Conservation (phyloP, 2,797 vertebrate species). For the Hippocampus kuda region DNA sequence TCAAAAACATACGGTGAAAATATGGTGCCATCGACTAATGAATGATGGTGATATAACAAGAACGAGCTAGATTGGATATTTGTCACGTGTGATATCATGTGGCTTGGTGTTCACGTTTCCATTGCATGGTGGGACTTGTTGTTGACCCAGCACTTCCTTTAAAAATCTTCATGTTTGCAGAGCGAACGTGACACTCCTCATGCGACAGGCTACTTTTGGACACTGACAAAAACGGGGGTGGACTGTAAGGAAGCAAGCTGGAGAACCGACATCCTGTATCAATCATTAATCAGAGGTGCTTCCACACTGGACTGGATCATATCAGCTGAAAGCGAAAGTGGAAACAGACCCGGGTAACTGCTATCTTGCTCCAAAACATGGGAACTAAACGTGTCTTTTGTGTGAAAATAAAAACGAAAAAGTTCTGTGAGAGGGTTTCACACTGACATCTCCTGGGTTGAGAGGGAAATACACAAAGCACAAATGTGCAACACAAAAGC, state of each 20-base stretch:
- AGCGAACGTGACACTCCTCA: slow-evolving; percentile 19
- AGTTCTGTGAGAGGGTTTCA: slow-evolving; percentile 7
- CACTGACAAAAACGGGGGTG: slow-evolving; percentile 18
- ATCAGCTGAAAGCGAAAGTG: not conserved
- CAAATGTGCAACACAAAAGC: not conserved
- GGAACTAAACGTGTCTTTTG: not conserved
- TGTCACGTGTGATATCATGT: not conserved
- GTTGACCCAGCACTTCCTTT: slow-evolving; percentile 36
- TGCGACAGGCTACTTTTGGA: slow-evolving; percentile 20
- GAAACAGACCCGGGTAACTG: not conserved
- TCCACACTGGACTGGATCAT: not conserved
- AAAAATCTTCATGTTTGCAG: slow-evolving; percentile 3
- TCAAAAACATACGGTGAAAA: not conserved
- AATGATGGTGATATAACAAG: too few relatives aligned
- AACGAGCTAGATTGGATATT: too few relatives aligned
- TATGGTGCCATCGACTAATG: not conserved
- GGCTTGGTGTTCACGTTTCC: slow-evolving; percentile 4
- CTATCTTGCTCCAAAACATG: not conserved
- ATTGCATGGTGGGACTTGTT: slow-evolving; percentile 38
- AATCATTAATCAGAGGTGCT: slow-evolving; percentile 1
- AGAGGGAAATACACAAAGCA: slow-evolving; percentile 25
- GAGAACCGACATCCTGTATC: slow-evolving; percentile 23
- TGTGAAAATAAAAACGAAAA: not conserved
- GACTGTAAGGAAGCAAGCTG: slow-evolving; percentile 17
- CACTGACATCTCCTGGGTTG: slow-evolving; percentile 45